A percentile compares a stretch with the other conserved stretches of the same genome.
Evolutionary conservation across 2,797 vertebrate genomes (phyloP).

Genomic region (Eutrigla gurnardus): DNA sequence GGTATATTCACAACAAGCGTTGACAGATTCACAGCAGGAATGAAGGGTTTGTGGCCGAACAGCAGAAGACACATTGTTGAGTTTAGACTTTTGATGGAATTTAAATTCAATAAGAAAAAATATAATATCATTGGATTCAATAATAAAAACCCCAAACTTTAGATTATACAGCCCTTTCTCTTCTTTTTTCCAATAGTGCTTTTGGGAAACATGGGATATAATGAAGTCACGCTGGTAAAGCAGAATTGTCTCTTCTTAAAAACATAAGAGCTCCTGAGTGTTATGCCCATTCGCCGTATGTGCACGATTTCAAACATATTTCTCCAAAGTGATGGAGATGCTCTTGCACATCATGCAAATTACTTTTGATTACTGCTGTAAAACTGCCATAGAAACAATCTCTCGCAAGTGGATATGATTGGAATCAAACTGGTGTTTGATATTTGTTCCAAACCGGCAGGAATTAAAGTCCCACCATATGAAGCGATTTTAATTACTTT

Average conservation of each 20-base stretch:
- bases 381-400: conserved; percentile 50
- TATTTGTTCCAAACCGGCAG: conserved; percentile 67
- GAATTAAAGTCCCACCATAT: conserved; percentile 75
- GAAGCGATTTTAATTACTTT: conserved; percentile 82
- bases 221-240: conserved; percentile 21
- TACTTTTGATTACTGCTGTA: conserved; percentile 58
- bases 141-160: too few species aligned
- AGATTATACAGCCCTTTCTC: background rate
- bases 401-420: conserved; percentile 56
- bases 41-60: background rate
- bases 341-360: conserved; percentile 63
- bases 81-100: background rate
- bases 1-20: background rate
- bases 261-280: conserved; percentile 12
- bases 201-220: background rate
- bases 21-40: background rate
- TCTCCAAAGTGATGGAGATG: conserved; percentile 44
- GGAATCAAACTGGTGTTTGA: conserved; percentile 74
- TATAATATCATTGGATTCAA: background rate
- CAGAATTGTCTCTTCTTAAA: background rate
- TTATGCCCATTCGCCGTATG: conserved; percentile 12
- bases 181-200: background rate
- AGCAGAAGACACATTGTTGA: background rate
- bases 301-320: conserved; percentile 53
- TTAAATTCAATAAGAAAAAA: background rate